A percentile compares a stretch with the other conserved stretches of the same genome.
Conservation (phyloP, 2,113 vertebrate genomes). For the Prolemur simus region DNA sequence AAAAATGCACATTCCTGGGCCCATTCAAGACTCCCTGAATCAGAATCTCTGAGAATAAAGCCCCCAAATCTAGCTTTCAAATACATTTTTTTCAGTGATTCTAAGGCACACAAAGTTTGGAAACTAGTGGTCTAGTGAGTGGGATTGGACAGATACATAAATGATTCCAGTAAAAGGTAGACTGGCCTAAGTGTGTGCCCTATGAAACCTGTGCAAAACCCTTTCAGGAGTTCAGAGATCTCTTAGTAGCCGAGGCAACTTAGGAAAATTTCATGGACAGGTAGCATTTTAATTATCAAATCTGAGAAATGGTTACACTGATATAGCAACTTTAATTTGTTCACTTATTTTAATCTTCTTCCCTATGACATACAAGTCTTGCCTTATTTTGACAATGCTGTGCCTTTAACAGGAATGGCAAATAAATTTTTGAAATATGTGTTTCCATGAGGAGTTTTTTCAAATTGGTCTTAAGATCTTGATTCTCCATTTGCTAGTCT, state of each 20-base stretch:
- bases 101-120: neutral
- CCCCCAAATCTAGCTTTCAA: neutral
- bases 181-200: neutral
- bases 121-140: neutral
- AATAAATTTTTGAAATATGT: conserved; percentile 2
- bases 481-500: conserved; percentile 33
- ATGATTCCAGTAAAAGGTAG: neutral
- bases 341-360: neutral
- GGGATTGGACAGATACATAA: neutral
- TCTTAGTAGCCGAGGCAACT: neutral
- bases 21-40: neutral
- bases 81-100: neutral
- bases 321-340: conserved; percentile 20
- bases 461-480: conserved; percentile 45
- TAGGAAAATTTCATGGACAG: neutral
- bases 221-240: neutral
- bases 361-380: neutral
- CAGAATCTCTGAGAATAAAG: neutral
- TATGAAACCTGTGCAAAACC: neutral
- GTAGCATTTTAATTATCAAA: neutral
- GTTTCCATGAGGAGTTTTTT: conserved; percentile 30
- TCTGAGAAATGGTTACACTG: neutral
- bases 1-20: neutral
- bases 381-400: neutral
- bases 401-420: conserved; percentile 10